Evolutionary conservation across 1,140 invertebrate species (phyloP).

Genomic region (Fopius arisanus): DNA sequence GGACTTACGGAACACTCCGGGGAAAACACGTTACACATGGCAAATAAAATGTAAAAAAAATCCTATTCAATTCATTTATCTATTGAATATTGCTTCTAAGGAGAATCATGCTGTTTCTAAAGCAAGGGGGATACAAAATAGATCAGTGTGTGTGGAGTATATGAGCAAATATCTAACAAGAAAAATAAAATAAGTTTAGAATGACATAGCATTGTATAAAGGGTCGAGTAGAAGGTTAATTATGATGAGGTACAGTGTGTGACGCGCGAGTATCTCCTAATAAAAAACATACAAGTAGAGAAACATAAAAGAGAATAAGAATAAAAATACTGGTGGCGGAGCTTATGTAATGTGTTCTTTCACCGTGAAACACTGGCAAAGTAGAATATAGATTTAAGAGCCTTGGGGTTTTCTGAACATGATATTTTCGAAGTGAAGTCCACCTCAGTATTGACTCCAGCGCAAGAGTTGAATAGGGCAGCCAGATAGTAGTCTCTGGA

Average conservation of each 20-base stretch:
- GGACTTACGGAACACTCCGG: too few species aligned
- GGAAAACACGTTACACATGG: too few species aligned
- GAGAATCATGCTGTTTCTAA: not conserved
- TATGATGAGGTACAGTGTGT: too few species aligned
- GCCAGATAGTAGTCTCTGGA: not conserved
- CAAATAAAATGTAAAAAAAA: too few species aligned
- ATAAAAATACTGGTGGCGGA: too few species aligned
- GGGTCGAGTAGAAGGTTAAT: too few species aligned
- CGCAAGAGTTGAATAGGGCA: not conserved
- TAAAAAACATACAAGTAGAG: not conserved
- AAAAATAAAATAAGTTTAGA: too few species aligned
- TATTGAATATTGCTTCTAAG: not conserved
- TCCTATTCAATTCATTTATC: not conserved
- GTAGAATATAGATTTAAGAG: not conserved
- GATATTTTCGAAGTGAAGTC: not conserved
- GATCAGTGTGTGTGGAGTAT: not conserved
- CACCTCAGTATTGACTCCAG: not conserved
- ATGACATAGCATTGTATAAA: too few species aligned
- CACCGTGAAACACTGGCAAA: not conserved
- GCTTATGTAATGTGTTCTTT: not conserved
- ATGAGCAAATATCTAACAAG: not conserved
- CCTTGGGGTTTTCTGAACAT: not conserved
- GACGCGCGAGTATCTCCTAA: not conserved
- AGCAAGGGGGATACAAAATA: not conserved
- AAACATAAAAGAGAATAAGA: not conserved